A percentile compares a stretch with the other conserved stretches of the same genome.
Conservation (phyloP, 2,113 vertebrate species). For the Stictonetta naevosa region DNA sequence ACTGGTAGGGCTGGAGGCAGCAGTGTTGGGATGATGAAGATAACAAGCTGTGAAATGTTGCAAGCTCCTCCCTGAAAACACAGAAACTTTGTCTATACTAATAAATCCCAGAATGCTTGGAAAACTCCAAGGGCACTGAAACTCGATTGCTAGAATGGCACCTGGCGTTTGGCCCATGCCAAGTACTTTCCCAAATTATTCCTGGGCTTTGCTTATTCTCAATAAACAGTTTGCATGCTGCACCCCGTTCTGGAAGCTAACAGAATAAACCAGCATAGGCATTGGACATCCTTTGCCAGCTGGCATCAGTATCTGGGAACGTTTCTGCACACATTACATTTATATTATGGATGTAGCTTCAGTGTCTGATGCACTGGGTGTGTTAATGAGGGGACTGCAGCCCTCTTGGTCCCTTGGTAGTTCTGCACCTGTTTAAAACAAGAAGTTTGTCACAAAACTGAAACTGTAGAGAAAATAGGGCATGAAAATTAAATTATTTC, state of each 20-base stretch:
- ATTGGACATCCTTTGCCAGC: neutral
- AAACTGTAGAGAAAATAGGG: neutral
- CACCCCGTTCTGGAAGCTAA: neutral
- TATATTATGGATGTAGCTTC: neutral
- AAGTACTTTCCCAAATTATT: neutral
- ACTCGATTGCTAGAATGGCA: neutral
- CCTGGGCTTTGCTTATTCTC: neutral
- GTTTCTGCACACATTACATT: neutral
- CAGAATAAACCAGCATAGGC: neutral
- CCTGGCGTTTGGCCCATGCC: neutral
- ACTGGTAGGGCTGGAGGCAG: neutral
- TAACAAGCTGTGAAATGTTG: neutral
- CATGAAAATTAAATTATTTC: slow-evolving; percentile 19
- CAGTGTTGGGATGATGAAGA: neutral
- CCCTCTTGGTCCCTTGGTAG: neutral
- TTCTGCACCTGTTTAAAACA: slow-evolving; percentile 19
- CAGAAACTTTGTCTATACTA: neutral
- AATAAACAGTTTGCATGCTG: neutral
- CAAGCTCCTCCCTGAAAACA: neutral
- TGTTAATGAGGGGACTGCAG: neutral
- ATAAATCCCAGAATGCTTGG: neutral
- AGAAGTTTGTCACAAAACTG: neutral
- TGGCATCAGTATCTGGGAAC: neutral
- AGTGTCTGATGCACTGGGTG: neutral
- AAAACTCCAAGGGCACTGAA: neutral